Percentiles rank a stretch among this genome's conserved stretches.
These are phyloP conservation scores for Pseudolaguvia tuberculata DNA, from an alignment of 2,113 vertebrate species.

Conservation along the genomic window DNA sequence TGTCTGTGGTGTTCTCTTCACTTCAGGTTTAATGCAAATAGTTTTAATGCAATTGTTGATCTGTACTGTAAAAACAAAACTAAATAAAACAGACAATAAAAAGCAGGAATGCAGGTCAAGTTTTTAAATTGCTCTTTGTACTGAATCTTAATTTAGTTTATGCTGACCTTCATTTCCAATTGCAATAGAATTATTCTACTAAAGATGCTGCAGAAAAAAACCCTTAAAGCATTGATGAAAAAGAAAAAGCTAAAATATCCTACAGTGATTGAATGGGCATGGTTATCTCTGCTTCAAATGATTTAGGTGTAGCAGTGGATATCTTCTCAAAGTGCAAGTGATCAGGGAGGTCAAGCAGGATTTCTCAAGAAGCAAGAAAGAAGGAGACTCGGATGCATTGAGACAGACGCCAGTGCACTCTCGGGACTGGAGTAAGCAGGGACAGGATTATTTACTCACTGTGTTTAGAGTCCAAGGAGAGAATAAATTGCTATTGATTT, in stretches of 20 bases:
- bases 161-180: no score
- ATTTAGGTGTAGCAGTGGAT: slow-evolving; percentile 30
- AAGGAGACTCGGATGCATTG: slow-evolving; percentile 25
- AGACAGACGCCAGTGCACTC: slow-evolving; percentile 56
- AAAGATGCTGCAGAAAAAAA: no score
- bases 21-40: no score
- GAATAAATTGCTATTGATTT: slow-evolving; percentile 92
- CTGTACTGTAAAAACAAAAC: no score
- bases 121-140: no score
- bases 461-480: slow-evolving; percentile 77
- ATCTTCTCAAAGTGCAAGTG: slow-evolving; percentile 39
- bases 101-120: no score
- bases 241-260: background rate
- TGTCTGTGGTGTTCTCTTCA: no score
- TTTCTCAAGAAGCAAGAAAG: slow-evolving; percentile 40
- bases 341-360: slow-evolving; percentile 45
- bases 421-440: slow-evolving; percentile 70
- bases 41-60: no score
- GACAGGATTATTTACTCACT: slow-evolving; percentile 81
- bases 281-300: slow-evolving; percentile 37
- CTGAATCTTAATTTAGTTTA: no score
- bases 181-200: no score
- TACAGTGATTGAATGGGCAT: background rate
- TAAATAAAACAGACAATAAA: no score
- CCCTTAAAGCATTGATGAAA: no score